Conservation (phyloP, 2,888 invertebrate genomes). For the Elaeidobius kamerunicus region DNA sequence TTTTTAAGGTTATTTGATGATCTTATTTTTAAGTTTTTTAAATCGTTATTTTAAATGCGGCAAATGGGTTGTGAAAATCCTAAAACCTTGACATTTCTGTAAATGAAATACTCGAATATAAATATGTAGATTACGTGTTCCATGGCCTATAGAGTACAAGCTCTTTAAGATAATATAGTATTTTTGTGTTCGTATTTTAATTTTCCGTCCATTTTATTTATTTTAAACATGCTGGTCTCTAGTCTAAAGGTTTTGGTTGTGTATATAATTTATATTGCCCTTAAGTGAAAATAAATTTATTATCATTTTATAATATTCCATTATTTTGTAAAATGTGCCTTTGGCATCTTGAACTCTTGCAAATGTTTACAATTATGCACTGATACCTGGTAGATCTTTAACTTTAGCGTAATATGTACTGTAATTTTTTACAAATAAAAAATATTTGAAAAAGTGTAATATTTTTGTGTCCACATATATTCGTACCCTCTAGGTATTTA, state of each 20-base stretch:
- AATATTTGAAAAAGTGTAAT: too few relatives aligned
- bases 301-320: neutral
- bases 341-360: neutral
- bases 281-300: neutral
- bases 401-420: neutral
- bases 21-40: too few relatives aligned
- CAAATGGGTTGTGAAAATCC: too few relatives aligned
- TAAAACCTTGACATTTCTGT: too few relatives aligned
- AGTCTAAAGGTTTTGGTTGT: neutral
- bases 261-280: neutral
- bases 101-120: too few relatives aligned
- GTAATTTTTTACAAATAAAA: conserved; percentile 2
- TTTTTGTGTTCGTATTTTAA: neutral
- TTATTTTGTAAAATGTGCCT: neutral
- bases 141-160: neutral
- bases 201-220: conserved; percentile 1
- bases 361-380: neutral
- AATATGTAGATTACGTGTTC: neutral
- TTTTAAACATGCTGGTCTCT: neutral
- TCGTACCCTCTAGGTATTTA: too few relatives aligned
- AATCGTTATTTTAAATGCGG: too few relatives aligned
- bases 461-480: too few relatives aligned
- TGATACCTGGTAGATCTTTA: neutral
- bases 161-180: neutral
- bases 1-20: too few relatives aligned